A percentile compares a stretch with the other conserved stretches of the same genome.
Conservation (phyloP, 2,888 invertebrate species). For the Andrena haemorrhoa region DNA sequence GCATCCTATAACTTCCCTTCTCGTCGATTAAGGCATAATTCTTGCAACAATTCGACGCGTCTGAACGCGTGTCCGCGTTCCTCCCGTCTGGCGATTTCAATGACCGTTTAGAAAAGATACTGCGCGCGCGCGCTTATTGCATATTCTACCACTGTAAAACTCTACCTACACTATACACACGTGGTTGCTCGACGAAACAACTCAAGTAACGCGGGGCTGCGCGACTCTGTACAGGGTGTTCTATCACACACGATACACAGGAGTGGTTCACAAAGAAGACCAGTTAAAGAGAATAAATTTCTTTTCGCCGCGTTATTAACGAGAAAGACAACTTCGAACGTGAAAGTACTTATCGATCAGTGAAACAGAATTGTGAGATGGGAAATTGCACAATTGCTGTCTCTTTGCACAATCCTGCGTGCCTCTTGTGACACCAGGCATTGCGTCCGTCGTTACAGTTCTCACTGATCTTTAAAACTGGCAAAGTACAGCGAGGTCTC, state of each 20-base stretch:
- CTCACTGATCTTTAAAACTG: no score
- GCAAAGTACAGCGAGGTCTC: no score
- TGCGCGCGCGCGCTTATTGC: slow-evolving; percentile 3
- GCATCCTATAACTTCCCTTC: neutral
- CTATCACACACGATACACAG: neutral
- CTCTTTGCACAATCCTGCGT: no score
- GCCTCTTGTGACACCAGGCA: no score
- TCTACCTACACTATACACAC: neutral
- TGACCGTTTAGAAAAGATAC: slow-evolving; percentile 22
- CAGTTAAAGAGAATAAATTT: neutral
- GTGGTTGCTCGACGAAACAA: neutral
- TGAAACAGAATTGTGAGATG: no score
- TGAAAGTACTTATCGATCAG: no score
- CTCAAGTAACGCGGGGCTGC: neutral
- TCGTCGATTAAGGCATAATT: slow-evolving; percentile 6
- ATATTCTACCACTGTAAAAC: neutral
- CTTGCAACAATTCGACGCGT: neutral
- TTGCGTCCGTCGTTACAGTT: no score
- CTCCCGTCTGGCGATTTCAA: neutral
- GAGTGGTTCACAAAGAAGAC: neutral
- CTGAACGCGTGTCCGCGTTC: neutral
- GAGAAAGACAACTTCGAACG: neutral
- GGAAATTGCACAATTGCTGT: no score
- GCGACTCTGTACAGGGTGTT: neutral
- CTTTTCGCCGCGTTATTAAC: neutral